Base-by-base conservation (phyloP, 2,113 vertebrate genomes). In the Lagenorhynchus albirostris region DNA sequence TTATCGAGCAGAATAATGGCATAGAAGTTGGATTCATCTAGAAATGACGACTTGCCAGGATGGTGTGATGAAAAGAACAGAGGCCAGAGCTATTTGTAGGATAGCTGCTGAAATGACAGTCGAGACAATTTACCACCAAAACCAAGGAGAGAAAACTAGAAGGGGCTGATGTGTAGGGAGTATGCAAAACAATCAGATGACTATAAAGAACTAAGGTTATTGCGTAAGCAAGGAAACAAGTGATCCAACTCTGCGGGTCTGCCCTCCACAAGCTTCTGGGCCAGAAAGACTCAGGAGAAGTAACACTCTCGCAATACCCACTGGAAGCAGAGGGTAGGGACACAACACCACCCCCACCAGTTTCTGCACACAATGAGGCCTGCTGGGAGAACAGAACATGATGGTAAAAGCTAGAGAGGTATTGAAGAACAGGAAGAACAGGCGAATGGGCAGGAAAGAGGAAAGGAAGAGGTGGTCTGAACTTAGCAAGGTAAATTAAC, bases 401-500 rank as follows among this genome's bases (percentile, higher is more conserved):
- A 87, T 36, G 38, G 86, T 73, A 96, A 96, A 96, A 96, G 58
- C 96, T 97, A 97, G 86, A 92, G 94, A 95, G 83, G 86, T 89
- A 96, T 0, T 79, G 53, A 93, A 98, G 85, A 73, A 76, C 31
- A 63, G 18, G 44, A 90, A 96, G 55, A 97, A 96, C 23, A 83
- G 93, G 92, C 50, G 92, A 82, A 68, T 13, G 67, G 95, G 91
- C 83, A 96, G 94, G 60, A 96, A 29, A 87, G 71, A 96, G 79
- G 70, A 94, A 90, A 95, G 38, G 87, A 94, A 89, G 67, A 96
- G 76, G 60, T 76, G 77, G 67, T 98, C 95, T 97, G 96, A 97
- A 98, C 94, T 97, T 85, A 96, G 58, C 94, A 98, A 97, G 93
- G 97, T 97, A 94, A 98, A 97, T 96, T 97, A 98, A 98, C 29